Evolutionary conservation across 2,113 vertebrate genomes (phyloP).

Genomic region (Dipodomys spectabilis): DNA sequence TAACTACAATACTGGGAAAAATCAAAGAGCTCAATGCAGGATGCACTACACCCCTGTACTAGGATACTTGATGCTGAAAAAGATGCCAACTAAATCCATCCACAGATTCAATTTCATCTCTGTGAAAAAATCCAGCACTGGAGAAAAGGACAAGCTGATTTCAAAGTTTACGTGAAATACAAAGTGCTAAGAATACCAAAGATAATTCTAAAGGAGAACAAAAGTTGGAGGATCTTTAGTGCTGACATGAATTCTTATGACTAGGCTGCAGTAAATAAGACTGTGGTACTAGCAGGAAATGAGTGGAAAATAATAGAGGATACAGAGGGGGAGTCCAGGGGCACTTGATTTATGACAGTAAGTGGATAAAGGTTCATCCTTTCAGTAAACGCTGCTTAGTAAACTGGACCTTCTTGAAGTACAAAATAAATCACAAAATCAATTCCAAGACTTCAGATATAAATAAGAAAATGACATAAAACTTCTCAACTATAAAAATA

Average conservation of each 20-base stretch:
- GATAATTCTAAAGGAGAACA: neutral
- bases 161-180: neutral
- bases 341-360: neutral
- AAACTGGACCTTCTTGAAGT: neutral
- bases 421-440: neutral
- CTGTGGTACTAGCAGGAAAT: neutral
- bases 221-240: neutral
- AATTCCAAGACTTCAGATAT: neutral
- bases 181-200: neutral
- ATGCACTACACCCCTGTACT: neutral
- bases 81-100: neutral
- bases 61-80: neutral
- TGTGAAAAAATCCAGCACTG: neutral
- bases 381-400: neutral
- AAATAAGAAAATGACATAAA: slow-evolving; percentile 10
- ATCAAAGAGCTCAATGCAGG: neutral
- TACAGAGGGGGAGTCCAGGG: neutral
- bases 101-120: neutral
- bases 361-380: neutral
- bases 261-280: neutral
- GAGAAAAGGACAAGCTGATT: neutral
- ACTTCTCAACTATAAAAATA: neutral
- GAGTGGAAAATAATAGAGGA: neutral
- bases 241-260: neutral
- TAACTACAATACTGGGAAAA: neutral